Evolutionary conservation across 2,113 vertebrate genomes (phyloP).

Genomic region (Cheilinus undulatus): DNA sequence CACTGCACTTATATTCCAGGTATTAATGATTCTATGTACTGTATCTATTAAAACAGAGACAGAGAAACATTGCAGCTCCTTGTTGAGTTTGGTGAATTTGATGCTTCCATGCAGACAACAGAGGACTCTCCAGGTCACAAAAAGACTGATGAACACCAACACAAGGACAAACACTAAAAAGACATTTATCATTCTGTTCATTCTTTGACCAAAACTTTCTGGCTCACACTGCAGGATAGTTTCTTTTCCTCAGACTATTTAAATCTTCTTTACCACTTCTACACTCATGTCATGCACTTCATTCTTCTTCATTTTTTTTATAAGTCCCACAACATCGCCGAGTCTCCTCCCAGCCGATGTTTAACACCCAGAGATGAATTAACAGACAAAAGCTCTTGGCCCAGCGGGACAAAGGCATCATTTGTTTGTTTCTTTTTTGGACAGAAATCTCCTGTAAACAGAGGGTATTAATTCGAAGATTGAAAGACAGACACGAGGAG

Average conservation of each 20-base stretch:
- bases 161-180: slow-evolving; percentile 3
- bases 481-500: slow-evolving; percentile 55
- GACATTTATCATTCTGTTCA: slow-evolving; percentile 35
- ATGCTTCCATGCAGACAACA: slow-evolving; percentile 38
- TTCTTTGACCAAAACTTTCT: slow-evolving; percentile 31
- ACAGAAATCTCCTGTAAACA: slow-evolving; percentile 53
- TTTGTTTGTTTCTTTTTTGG: slow-evolving; percentile 48
- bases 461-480: slow-evolving; percentile 68
- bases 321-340: slow-evolving; percentile 30
- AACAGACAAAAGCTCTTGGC: slow-evolving; percentile 30
- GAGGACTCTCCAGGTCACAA: slow-evolving; percentile 26
- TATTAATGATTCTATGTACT: too few species aligned
- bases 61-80: neutral
- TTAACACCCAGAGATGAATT: slow-evolving; percentile 44
- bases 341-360: slow-evolving; percentile 33
- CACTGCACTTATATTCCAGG: too few species aligned
- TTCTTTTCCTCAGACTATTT: slow-evolving; percentile 4
- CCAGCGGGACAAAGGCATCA: slow-evolving; percentile 17
- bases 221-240: slow-evolving; percentile 12
- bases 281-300: slow-evolving; percentile 18
- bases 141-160: slow-evolving; percentile 40
- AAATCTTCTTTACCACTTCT: slow-evolving; percentile 17
- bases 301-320: neutral
- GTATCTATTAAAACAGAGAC: too few species aligned
- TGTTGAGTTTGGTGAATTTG: slow-evolving; percentile 22